Percentiles rank a stretch among this genome's conserved stretches.
Conservation (phyloP, 37 sponge, comb jelly and placozoan genomes). For the Chondrilla cf. caribensis region DNA sequence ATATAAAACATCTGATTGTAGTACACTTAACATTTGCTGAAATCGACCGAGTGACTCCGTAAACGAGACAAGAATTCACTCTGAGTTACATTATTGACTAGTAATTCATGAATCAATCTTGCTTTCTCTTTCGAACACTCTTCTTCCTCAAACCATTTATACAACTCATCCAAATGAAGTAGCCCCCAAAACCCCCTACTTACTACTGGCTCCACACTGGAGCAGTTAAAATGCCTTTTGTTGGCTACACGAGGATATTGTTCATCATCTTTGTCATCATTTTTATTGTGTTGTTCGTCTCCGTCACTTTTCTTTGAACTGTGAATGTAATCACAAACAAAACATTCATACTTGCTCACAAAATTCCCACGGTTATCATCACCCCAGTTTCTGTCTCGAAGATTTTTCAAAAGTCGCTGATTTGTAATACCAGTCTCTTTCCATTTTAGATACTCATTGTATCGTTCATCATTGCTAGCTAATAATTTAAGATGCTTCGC, state of each 20-base stretch:
- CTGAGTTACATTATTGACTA: constrained; percentile 1
- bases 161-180: not conserved
- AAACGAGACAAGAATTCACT: not conserved
- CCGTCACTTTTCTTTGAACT: not conserved
- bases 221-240: constrained; percentile 21
- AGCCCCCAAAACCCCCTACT: not conserved
- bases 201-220: constrained; percentile 26
- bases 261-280: not conserved
- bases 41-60: too few species aligned
- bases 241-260: constrained; percentile 31
- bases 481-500: constrained; percentile 65
- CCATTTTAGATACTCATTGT: constrained; percentile 58
- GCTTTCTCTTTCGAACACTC: not conserved
- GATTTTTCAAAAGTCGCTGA: constrained; percentile 31
- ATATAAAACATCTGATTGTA: too few species aligned
- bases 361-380: constrained; percentile 18
- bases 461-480: constrained; percentile 62
- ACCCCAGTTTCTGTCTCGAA: constrained; percentile 45
- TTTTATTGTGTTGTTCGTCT: not conserved
- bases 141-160: not conserved
- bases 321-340: constrained; percentile 57
- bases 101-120: not conserved
- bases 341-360: constrained; percentile 64
- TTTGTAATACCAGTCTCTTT: constrained; percentile 62
- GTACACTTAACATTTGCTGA: too few species aligned